These are phyloP conservation scores for Atractosteus spatula DNA, from an alignment of 2,113 vertebrate genomes.

Conservation along the genomic window DNA sequence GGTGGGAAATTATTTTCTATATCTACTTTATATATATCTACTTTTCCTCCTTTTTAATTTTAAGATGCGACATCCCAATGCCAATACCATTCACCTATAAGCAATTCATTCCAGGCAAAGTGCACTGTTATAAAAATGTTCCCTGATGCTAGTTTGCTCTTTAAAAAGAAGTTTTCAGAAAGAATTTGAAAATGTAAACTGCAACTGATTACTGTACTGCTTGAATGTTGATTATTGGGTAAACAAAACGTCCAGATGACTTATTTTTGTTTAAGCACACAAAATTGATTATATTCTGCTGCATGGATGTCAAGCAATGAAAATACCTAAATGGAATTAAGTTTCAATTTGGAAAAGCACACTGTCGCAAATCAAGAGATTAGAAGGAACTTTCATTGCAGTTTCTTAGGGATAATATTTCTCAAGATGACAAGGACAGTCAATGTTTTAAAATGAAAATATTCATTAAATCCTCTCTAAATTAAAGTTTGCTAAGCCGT, in stretches of 20 bases:
- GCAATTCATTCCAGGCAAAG: too few relatives aligned
- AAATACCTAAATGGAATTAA: constrained; percentile 3
- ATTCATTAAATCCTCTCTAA: neutral
- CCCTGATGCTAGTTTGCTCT: too few relatives aligned
- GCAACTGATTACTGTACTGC: neutral
- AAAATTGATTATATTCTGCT: constrained; percentile 8
- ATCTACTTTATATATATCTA: too few relatives aligned
- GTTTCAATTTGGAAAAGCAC: neutral
- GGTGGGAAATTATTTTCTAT: too few relatives aligned
- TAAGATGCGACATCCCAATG: too few relatives aligned
- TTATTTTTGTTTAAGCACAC: constrained; percentile 7
- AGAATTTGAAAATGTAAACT: too few relatives aligned
- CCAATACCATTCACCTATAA: too few relatives aligned
- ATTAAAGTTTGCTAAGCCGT: neutral
- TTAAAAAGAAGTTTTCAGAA: too few relatives aligned
- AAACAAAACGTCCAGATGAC: neutral
- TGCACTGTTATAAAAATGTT: too few relatives aligned
- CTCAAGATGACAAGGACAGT: neutral
- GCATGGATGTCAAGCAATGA: neutral
- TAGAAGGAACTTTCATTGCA: neutral
- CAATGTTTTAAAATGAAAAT: neutral
- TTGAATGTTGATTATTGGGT: too few relatives aligned
- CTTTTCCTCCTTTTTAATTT: too few relatives aligned
- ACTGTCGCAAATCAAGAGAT: neutral
- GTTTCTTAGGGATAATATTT: neutral